Conservation (phyloP, 1,140 invertebrate genomes). For the Diorhabda elongata region DNA sequence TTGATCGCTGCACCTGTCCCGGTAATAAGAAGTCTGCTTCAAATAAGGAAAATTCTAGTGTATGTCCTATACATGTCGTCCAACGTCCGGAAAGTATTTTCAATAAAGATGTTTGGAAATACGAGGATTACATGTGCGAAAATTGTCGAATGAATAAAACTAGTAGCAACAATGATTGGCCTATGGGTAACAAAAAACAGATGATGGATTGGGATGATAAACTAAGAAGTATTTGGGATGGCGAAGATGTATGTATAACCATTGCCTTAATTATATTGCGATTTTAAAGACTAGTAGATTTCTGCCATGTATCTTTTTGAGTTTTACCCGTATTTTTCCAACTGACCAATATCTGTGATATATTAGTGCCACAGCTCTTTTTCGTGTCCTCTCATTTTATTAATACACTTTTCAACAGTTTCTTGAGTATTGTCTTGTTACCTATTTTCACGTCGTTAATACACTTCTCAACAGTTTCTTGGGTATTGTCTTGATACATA, state of each 20-base stretch:
- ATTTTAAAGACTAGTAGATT: too few species aligned
- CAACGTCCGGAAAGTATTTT: constrained; percentile 15
- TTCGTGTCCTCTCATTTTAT: too few species aligned
- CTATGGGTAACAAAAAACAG: constrained; percentile 6
- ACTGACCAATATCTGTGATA: too few species aligned
- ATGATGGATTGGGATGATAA: constrained; percentile 21
- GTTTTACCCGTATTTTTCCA: too few species aligned
- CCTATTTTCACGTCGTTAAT: too few species aligned
- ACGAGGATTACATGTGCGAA: constrained; percentile 29
- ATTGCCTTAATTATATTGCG: too few species aligned
- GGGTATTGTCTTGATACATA: too few species aligned
- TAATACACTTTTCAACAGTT: too few species aligned
- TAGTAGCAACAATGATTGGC: constrained; percentile 16
- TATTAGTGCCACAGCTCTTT: too few species aligned
- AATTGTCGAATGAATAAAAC: constrained; percentile 28
- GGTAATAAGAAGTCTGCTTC: background rate
- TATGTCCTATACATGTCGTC: constrained; percentile 13
- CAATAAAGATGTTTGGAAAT: constrained; percentile 29
- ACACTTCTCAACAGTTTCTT: too few species aligned
- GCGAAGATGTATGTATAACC: constrained; percentile 21
- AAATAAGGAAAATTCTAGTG: constrained; percentile 10
- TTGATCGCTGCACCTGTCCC: constrained; percentile 12
- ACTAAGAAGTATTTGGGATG: constrained; percentile 34
- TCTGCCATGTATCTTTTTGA: too few species aligned
- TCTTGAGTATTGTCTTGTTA: too few species aligned